Base-by-base conservation (phyloP, 1,140 invertebrate genomes). In the Musca vetustissima region DNA sequence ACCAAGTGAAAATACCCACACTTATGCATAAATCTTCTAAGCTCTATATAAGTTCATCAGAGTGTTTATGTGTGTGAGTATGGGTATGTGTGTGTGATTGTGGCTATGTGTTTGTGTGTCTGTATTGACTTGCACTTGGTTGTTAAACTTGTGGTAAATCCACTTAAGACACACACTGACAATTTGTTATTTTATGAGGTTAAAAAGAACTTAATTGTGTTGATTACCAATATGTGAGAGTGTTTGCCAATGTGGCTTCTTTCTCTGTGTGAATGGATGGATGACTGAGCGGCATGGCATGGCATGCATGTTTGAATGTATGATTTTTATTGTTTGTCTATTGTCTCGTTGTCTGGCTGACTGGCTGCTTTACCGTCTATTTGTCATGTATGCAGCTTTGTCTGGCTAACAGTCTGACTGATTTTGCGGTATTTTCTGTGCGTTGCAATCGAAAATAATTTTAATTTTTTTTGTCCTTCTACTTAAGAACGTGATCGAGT, bases 91-190 rank as follows among this genome's bases (percentile, higher is more conserved):
- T n/a, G n/a, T n/a, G 28, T 4, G 55, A 15, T 4, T 59, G 25
- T 65, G 14, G 14, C n/a, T n/a, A n/a, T n/a, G 19, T 50, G n/a
- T 53, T 8, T 43, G 19, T 53, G 25, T 64, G 55, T 25, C 7
- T 19, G 61, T 24, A 4, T 61, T 15, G 17, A 28, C 13, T 57
- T 57, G 36, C 36, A 43, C 36, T 11, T 22, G 50, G 50, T 21
- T 19, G 17, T 22, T 65, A 49, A 49, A 65, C 43, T 65, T 65
- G 64, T 65, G 64, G 64, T 65, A 65, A 65, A 65, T 65, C 64
- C 64, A 65, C 64, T 65, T 65, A 65, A 65, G 64, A 65, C 64
- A 65, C 22, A 65, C 64, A 65, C 47, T 65, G 64, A 65, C 64
- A 65, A 65, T 65, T 65, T 65, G 64, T 65, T 65, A 50, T 65